Percentiles rank a stretch among this genome's conserved stretches.
phyloP scores from a whole-genome alignment of 2,113 vertebrate species.

The Microtus montanus region DNA sequence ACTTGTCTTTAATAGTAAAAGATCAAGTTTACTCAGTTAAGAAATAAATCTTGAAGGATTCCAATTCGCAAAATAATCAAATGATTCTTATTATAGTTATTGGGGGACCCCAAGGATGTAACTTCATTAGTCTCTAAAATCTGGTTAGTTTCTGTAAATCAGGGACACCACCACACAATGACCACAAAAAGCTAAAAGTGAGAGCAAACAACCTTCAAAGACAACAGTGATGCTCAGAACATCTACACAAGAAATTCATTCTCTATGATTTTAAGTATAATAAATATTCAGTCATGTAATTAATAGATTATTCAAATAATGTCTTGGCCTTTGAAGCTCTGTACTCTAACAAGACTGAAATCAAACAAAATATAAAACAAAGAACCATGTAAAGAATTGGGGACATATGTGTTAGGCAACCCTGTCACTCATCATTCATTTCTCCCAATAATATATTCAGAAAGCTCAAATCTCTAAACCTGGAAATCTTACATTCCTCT shows the following conservation, averaged over 20 bases:
- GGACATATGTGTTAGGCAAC: neutral
- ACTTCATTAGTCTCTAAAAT: neutral
- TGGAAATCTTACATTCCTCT: too few species aligned
- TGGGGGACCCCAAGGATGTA: fast-evolving
- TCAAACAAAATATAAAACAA: neutral
- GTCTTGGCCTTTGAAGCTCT: neutral
- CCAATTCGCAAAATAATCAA: neutral
- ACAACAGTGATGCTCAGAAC: neutral
- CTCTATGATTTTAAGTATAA: neutral
- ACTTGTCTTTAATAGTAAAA: neutral
- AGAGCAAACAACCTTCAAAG: neutral
- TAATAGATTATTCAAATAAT: neutral
- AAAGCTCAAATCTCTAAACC: neutral
- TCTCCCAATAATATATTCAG: neutral
- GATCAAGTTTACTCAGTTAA: neutral
- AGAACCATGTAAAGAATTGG: neutral
- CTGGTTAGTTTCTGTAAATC: neutral
- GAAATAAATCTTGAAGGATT: neutral
- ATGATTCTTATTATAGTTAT: neutral
- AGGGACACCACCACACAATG: neutral
- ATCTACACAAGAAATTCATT: neutral
- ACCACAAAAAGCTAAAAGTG: neutral
- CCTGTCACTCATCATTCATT: neutral
- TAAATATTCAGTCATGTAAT: neutral
- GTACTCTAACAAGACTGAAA: neutral